Base-by-base conservation (phyloP, 1,140 invertebrate genomes). In the Atta texana region DNA sequence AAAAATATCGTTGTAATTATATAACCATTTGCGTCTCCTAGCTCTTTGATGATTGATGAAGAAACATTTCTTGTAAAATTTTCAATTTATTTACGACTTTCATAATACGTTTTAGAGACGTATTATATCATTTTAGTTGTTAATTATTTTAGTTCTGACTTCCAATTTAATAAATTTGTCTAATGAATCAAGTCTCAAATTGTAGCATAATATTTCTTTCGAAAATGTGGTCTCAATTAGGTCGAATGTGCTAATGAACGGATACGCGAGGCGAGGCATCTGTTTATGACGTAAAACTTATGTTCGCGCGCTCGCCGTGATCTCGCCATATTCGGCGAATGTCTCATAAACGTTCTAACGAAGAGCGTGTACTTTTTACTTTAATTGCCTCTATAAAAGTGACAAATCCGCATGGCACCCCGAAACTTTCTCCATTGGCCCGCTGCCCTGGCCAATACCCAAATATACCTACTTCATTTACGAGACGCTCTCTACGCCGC, bases 381-480 rank as follows among this genome's bases (percentile, higher is more conserved):
- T 39, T 66, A 85, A 85, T 85, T 66, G 63, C 71, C 61, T 18
- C 82, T 64, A 85, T 85, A 85, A 85, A 78, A 85, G 82, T 85
- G 82, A 85, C 75, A 85, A 85, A 85, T 85, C 61, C 72, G 51
- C 75, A 53, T 31, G 74, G 49, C 59, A 53, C 6, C 31, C 5
- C 69, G 69, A 85, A 85, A 78, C 82, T 85, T 85, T 85, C 82
- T 44, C 39, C 61, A 53, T 78, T 85, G 82, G 82, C 82, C 31
- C 59, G 72, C 16, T 78, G 74, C 82, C 82, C 61, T 76, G 72
- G 82, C 82, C 80, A 28, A 84, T 84, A 84, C 69, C 80, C 80
- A 84, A 75, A 84, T 84, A 84, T 74, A 84, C 69, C 80, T 75
- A 84, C 80, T 75, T 84, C 80, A 74, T 84, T 84, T 75, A 51